Evolutionary conservation across 2,797 vertebrate species (phyloP).

Genomic region (Xiphorhynchus erythropygius): DNA sequence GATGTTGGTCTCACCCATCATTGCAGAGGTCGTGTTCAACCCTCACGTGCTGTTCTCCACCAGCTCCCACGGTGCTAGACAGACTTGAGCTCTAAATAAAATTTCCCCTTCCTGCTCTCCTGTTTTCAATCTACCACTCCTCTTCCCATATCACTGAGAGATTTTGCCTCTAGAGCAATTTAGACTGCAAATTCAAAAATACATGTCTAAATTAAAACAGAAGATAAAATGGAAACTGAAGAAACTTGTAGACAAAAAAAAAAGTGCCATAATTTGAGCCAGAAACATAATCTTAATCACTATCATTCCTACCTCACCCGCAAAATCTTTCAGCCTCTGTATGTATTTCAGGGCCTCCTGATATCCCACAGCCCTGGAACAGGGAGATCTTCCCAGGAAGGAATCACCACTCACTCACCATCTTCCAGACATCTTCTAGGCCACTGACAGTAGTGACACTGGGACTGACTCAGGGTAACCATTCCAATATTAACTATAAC

Average conservation of each 20-base stretch:
- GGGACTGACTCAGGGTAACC: background rate
- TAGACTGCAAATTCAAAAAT: background rate
- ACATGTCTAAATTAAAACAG: background rate
- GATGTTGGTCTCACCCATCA: background rate
- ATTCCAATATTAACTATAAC: background rate
- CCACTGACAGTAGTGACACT: background rate
- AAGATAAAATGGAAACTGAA: background rate
- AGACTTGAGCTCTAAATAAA: background rate
- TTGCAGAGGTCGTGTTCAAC: background rate
- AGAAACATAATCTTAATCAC: background rate
- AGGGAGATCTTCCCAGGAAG: background rate
- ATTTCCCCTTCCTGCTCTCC: background rate
- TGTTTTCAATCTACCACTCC: background rate
- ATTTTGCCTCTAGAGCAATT: background rate
- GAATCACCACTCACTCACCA: background rate
- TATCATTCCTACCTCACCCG: background rate
- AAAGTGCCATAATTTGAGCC: background rate
- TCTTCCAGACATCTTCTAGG: background rate
- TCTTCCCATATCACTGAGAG: background rate
- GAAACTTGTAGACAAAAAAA: background rate
- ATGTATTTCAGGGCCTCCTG: background rate
- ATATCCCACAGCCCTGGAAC: background rate
- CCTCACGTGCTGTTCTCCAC: accelerated
- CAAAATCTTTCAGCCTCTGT: background rate
- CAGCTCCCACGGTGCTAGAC: background rate